Percentiles rank a stretch among this genome's conserved stretches.
Evolutionary conservation across 2,797 vertebrate genomes (phyloP).

Genomic region (Petrocephalus sullivani): DNA sequence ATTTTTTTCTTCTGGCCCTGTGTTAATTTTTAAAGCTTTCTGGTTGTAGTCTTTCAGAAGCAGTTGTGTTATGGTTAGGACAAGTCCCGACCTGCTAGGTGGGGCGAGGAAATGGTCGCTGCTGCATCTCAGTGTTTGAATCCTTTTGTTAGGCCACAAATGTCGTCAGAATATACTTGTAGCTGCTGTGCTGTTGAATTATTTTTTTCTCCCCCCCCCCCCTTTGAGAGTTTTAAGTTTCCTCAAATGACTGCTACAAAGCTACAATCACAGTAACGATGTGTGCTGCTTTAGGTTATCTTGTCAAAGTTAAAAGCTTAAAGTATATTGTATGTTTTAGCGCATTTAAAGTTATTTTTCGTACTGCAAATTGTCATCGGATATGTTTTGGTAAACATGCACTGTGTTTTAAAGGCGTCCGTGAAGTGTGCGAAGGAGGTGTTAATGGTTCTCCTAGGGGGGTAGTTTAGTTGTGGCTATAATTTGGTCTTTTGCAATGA

Average conservation of each 20-base stretch:
- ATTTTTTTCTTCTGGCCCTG: background rate
- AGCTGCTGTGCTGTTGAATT: background rate
- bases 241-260: background rate
- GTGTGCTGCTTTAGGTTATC: background rate
- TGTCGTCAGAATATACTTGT: background rate
- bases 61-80: background rate
- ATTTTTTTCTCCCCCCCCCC: background rate
- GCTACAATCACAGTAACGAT: background rate
- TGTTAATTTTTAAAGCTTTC: constrained; percentile 2
- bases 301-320: background rate
- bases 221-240: background rate
- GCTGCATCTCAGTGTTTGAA: background rate
- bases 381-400: background rate
- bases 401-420: background rate
- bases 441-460: background rate
- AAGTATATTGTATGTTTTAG: background rate
- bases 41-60: background rate
- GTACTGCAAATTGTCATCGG: background rate
- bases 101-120: background rate
- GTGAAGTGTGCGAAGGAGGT: background rate
- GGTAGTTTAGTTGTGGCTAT: background rate
- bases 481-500: background rate
- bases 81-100: background rate
- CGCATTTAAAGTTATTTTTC: background rate
- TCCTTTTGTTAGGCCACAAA: constrained; percentile 1